phyloP scores from a whole-genome alignment of 1,140 invertebrate genomes.

The Bombus pascuorum region DNA sequence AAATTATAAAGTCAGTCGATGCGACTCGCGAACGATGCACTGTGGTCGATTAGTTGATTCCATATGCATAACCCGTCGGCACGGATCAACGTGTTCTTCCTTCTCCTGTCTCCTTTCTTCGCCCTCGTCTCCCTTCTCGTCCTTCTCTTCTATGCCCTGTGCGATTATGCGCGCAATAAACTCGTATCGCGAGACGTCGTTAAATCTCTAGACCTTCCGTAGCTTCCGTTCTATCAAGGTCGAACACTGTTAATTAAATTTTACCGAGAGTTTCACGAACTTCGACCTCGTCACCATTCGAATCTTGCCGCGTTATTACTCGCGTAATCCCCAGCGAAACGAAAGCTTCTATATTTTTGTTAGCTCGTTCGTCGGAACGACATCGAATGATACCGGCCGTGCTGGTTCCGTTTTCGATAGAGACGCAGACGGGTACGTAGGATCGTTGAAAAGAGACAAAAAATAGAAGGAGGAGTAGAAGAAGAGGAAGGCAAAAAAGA shows the following conservation, averaged over 20 bases:
- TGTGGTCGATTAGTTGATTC: constrained; percentile 71
- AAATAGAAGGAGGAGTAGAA: background rate
- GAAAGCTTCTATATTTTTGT: too few relatives aligned
- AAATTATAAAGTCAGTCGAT: constrained; percentile 76
- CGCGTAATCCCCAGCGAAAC: background rate
- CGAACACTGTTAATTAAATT: constrained; percentile 49
- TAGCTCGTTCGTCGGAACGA: too few relatives aligned
- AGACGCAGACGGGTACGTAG: background rate
- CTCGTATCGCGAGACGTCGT: constrained; percentile 49
- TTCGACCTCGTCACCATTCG: background rate
- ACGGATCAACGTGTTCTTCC: constrained; percentile 36
- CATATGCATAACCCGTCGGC: constrained; percentile 70
- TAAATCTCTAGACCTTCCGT: constrained; percentile 16
- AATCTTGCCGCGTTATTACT: constrained; percentile 7
- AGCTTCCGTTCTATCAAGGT: constrained; percentile 52
- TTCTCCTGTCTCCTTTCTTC: constrained; percentile 24
- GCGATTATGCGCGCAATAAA: constrained; percentile 53
- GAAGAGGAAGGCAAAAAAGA: background rate
- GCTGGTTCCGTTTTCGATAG: background rate
- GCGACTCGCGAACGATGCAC: constrained; percentile 64
- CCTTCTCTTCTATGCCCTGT: background rate
- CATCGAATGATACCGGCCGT: background rate
- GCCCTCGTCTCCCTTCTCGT: background rate
- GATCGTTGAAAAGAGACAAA: background rate
- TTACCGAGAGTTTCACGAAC: constrained; percentile 31